Percentiles rank a stretch among this genome's conserved stretches.
These are phyloP conservation scores for Lingula anatina DNA, from an alignment of 2,888 invertebrate species.

Conservation along the genomic window DNA sequence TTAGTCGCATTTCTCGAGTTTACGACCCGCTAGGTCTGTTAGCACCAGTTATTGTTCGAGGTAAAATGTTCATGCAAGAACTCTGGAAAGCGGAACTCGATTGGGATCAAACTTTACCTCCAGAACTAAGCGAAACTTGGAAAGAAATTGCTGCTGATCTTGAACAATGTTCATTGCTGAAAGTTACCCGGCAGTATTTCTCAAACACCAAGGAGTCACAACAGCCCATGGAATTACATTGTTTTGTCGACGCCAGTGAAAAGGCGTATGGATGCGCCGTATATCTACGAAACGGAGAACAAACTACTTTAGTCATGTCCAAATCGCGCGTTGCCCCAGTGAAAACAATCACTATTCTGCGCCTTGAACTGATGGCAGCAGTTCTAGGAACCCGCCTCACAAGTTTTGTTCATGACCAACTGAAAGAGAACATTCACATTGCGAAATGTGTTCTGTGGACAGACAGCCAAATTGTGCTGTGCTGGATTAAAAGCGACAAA, in stretches of 20 bases:
- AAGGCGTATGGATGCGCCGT: constrained; percentile 4
- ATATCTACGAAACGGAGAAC: constrained; percentile 2
- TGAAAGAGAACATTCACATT: too few species aligned
- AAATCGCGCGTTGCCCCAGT: constrained; percentile 9
- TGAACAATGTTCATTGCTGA: not conserved
- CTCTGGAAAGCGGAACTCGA: not conserved
- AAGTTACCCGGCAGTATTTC: not conserved
- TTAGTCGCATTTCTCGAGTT: not conserved
- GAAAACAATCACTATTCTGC: constrained; percentile 8
- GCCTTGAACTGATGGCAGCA: constrained; percentile 10
- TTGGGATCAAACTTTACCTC: not conserved
- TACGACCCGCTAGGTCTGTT: not conserved
- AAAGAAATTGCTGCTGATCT: not conserved
- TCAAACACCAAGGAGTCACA: not conserved
- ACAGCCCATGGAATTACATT: too few species aligned
- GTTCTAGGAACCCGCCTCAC: too few species aligned
- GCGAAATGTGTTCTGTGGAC: too few species aligned
- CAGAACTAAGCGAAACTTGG: not conserved
- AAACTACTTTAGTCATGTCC: constrained; percentile 6
- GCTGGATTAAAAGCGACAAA: too few species aligned
- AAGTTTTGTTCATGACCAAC: too few species aligned
- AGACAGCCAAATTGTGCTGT: too few species aligned
- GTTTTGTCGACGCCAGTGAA: constrained; percentile 5
- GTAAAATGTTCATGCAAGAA: not conserved
- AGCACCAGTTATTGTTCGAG: not conserved